Percentiles rank a stretch among this genome's conserved stretches.
Evolutionary conservation across 2,888 invertebrate species (phyloP).

Genomic region (Cephalotes varians): DNA sequence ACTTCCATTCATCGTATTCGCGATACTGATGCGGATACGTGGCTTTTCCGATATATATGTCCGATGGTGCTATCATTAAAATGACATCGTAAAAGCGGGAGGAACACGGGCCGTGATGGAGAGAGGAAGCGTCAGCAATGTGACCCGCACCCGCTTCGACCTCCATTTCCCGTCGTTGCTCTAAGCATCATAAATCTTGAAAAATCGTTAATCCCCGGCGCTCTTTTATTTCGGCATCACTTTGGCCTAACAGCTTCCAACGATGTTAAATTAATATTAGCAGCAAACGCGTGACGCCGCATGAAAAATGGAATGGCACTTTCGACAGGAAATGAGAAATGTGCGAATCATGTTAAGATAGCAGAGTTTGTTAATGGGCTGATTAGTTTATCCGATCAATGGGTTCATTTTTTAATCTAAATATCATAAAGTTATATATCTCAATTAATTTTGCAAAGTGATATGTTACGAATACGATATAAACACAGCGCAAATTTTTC

Average conservation of each 20-base stretch:
- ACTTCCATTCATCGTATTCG: conserved; percentile 78
- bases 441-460: neutral
- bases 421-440: neutral
- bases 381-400: conserved; percentile 19
- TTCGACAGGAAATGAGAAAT: conserved; percentile 37
- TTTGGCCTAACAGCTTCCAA: conserved; percentile 41
- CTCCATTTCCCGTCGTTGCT: conserved; percentile 58
- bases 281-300: conserved; percentile 44
- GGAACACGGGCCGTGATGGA: conserved; percentile 56
- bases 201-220: conserved; percentile 69
- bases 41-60: conserved; percentile 70
- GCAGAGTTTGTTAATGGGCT: neutral
- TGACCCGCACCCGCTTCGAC: conserved; percentile 34
- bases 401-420: neutral
- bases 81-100: conserved; percentile 73
- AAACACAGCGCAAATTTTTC: neutral
- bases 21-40: conserved; percentile 71
- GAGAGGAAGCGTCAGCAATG: conserved; percentile 57
- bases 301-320: conserved; percentile 36
- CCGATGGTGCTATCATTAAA: conserved; percentile 77
- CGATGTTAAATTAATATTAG: conserved; percentile 67
- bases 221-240: conserved; percentile 64
- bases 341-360: conserved; percentile 31
- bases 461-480: neutral
- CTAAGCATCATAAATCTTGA: conserved; percentile 67